Conservation (phyloP, 2,113 vertebrate genomes). For the Gambusia holbrooki region DNA sequence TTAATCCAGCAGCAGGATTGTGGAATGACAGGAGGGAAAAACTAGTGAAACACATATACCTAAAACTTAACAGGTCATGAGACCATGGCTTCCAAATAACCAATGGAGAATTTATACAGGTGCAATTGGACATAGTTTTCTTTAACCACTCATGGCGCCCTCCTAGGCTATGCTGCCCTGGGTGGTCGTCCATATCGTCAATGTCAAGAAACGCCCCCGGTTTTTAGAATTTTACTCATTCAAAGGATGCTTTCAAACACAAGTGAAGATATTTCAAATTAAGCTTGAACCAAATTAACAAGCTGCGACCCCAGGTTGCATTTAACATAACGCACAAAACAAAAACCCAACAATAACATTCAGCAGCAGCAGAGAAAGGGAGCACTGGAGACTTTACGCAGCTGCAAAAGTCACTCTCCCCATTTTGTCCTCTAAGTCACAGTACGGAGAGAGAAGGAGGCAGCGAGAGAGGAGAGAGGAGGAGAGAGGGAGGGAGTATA, state of each 20-base stretch:
- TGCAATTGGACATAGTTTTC: too few relatives aligned
- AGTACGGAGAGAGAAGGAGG: constrained; percentile 31
- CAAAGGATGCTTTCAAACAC: neutral
- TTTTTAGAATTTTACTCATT: neutral
- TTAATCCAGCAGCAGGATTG: neutral
- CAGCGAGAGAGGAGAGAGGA: constrained; percentile 16
- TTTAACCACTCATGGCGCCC: neutral
- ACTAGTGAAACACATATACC: too few relatives aligned
- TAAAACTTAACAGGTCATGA: too few relatives aligned
- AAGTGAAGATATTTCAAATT: constrained; percentile 6
- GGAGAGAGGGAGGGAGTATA: constrained; percentile 30
- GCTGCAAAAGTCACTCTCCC: constrained; percentile 64
- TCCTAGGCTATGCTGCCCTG: neutral
- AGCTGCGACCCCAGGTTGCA: neutral
- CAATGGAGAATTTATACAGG: too few relatives aligned
- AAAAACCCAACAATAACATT: too few relatives aligned
- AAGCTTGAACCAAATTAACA: neutral
- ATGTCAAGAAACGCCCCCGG: neutral
- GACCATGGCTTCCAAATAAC: too few relatives aligned
- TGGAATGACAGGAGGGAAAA: neutral
- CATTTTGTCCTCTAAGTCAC: constrained; percentile 67
- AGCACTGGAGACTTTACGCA: constrained; percentile 24
- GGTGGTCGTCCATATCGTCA: neutral
- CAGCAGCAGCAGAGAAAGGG: neutral
- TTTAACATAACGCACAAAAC: neutral